These are phyloP conservation scores for Drosophila borborema DNA, from an alignment of 2,888 invertebrate genomes.

Conservation along the genomic window DNA sequence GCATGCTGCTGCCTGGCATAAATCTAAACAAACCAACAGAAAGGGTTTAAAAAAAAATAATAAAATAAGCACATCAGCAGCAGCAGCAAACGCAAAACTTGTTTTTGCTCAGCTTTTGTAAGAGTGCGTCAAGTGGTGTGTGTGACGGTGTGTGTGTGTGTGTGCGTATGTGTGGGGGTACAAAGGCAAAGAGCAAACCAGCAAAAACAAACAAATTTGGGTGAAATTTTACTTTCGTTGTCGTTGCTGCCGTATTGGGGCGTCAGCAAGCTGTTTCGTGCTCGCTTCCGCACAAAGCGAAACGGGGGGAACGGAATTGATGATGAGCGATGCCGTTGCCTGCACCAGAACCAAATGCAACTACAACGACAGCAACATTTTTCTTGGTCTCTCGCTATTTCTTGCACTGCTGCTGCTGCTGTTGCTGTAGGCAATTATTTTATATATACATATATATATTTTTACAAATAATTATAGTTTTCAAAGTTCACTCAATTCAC, in stretches of 20 bases:
- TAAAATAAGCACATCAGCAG: conserved; percentile 14
- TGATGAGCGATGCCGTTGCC: conserved; percentile 35
- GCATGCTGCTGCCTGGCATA: conserved; percentile 37
- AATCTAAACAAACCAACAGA: conserved; percentile 61
- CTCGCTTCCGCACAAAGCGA: conserved; percentile 40
- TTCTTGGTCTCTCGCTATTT: conserved; percentile 27
- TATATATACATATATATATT: conserved; percentile 10
- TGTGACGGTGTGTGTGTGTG: no score
- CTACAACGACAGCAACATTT: conserved; percentile 32
- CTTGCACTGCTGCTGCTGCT: conserved; percentile 31
- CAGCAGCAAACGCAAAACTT: conserved; percentile 45
- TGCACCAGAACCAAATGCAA: conserved; percentile 41
- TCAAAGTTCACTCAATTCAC: conserved; percentile 26
- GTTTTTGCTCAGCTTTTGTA: conserved; percentile 57
- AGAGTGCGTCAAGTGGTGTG: conserved; percentile 32
- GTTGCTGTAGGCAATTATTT: conserved; percentile 37
- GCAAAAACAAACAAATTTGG: conserved; percentile 70
- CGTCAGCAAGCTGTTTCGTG: conserved; percentile 57
- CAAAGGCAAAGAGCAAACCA: conserved; percentile 44
- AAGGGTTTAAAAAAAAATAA: conserved; percentile 36
- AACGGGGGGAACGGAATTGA: conserved; percentile 37
- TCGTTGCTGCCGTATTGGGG: conserved; percentile 54
- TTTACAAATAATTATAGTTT: conserved; percentile 19
- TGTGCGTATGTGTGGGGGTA: not conserved
- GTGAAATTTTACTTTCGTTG: conserved; percentile 81